Evolutionary conservation across 2,113 vertebrate genomes (phyloP).

Genomic region (Heptranchias perlo): DNA sequence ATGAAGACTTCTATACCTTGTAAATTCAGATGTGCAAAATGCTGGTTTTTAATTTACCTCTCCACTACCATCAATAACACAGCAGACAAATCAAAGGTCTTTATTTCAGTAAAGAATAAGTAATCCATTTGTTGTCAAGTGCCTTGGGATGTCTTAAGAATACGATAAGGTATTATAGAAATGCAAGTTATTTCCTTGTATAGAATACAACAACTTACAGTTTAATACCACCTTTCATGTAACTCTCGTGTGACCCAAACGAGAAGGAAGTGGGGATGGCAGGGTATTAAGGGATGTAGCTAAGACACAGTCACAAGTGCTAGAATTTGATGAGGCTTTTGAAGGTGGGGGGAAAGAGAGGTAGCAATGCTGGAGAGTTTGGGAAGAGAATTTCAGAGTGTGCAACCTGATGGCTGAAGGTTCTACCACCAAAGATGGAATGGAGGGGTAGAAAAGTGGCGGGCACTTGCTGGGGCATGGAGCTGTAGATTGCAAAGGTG

Average conservation of each 20-base stretch:
- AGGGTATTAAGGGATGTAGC: neutral
- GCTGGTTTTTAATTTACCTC: neutral
- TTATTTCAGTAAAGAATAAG: neutral
- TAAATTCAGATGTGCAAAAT: neutral
- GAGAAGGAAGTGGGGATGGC: neutral
- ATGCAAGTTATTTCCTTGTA: too few relatives aligned
- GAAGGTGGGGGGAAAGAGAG: neutral
- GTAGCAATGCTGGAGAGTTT: neutral
- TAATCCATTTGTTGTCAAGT: neutral
- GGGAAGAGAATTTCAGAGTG: neutral
- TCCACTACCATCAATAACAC: neutral
- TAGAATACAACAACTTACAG: neutral
- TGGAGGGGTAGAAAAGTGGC: neutral
- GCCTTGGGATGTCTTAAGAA: neutral
- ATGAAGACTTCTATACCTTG: too few relatives aligned
- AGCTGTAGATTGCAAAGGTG: neutral
- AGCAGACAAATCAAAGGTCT: neutral
- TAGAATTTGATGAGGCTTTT: neutral
- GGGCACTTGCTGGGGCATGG: neutral
- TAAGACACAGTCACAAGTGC: neutral
- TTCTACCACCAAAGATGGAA: neutral
- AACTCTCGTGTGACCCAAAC: neutral
- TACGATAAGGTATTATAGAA: neutral
- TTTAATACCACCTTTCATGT: neutral
- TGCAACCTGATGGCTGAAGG: too few relatives aligned